These are phyloP conservation scores for Eclectus roratus DNA, from an alignment of 2,113 vertebrate species.

Conservation along the genomic window DNA sequence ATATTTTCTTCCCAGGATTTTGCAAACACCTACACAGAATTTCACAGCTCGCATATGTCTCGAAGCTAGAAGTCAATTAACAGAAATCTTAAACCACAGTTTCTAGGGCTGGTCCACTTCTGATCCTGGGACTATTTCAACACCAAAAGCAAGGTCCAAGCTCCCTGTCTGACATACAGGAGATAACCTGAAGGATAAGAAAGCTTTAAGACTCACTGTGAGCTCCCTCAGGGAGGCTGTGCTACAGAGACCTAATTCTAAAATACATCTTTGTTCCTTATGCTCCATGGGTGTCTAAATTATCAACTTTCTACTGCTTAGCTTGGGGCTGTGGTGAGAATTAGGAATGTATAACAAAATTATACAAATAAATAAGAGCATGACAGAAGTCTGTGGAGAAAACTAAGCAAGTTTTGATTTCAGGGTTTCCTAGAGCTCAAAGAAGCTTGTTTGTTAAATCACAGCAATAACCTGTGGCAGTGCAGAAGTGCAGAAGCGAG, in stretches of 20 bases:
- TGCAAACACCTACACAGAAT: neutral
- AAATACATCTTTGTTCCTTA: neutral
- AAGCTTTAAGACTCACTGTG: neutral
- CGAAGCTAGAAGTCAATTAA: neutral
- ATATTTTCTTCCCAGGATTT: neutral
- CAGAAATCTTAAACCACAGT: neutral
- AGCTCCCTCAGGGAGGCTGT: neutral
- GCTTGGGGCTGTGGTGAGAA: neutral
- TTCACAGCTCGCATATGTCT: neutral
- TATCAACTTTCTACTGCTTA: neutral
- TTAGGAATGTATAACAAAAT: neutral
- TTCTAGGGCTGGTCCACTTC: neutral
- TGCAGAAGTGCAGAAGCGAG: accelerated
- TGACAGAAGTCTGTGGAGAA: neutral
- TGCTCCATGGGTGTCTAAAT: neutral
- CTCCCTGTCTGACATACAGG: neutral
- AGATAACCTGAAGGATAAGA: neutral
- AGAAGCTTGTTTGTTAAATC: neutral
- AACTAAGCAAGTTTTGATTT: neutral
- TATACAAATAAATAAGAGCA: neutral
- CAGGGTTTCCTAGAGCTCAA: neutral
- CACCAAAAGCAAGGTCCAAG: neutral
- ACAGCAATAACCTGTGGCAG: neutral
- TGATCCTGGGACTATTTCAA: neutral
- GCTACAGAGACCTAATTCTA: neutral